Conservation (phyloP, 2,888 invertebrate genomes). For the Trisateles emortualis region DNA sequence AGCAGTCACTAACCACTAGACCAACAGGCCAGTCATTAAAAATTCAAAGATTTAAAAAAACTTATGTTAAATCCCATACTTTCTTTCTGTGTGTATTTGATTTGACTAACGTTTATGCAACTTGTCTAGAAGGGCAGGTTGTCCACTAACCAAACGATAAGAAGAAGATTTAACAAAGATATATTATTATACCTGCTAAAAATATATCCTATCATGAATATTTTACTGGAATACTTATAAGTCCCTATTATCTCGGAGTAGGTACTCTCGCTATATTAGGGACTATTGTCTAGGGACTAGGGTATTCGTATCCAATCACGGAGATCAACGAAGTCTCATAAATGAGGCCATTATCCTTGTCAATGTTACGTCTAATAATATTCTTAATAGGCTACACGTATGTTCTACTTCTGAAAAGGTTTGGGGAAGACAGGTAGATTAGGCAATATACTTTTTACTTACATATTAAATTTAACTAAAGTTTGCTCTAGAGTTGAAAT, state of each 20-base stretch:
- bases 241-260: constrained; percentile 6
- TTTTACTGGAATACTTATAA: constrained; percentile 4
- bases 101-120: too few species aligned
- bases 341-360: constrained; percentile 13
- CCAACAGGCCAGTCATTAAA: too few species aligned
- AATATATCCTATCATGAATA: constrained; percentile 3
- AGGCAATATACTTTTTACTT: too few species aligned
- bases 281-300: constrained; percentile 14
- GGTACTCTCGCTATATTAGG: constrained; percentile 7
- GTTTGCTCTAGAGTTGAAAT: too few species aligned
- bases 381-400: constrained; percentile 9
- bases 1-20: too few species aligned
- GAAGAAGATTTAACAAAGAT: too few species aligned
- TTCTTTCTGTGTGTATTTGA: too few species aligned
- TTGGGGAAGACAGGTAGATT: neutral
- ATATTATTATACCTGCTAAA: neutral
- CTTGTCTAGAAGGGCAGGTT: too few species aligned
- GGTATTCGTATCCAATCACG: constrained; percentile 19
- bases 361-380: constrained; percentile 18
- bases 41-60: too few species aligned
- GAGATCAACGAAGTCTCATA: constrained; percentile 16
- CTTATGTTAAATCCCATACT: too few species aligned
- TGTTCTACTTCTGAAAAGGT: neutral
- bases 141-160: too few species aligned
- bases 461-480: too few species aligned